These are phyloP conservation scores for Todiramphus chloris DNA, from an alignment of 2,113 vertebrate genomes.

Conservation along the genomic window DNA sequence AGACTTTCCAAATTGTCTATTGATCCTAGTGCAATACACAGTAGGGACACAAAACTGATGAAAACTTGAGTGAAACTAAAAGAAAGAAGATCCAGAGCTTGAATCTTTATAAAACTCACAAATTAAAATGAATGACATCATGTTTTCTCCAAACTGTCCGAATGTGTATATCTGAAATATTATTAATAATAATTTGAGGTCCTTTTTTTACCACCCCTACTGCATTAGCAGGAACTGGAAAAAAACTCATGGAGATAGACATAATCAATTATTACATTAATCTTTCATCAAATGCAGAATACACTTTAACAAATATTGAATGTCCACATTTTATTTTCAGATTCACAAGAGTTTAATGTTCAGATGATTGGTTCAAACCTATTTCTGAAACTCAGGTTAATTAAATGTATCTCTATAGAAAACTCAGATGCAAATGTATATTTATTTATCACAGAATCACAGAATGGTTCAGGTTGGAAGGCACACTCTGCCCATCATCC, in stretches of 20 bases:
- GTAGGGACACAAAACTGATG: not conserved
- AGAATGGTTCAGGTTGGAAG: not conserved
- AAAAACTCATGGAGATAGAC: not conserved
- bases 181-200: not conserved
- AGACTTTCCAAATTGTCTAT: slow-evolving; percentile 63
- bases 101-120: not conserved
- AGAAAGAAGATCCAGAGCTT: not conserved
- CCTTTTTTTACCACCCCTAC: not conserved
- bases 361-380: not conserved
- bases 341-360: not conserved
- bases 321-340: not conserved
- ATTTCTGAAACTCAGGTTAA: not conserved
- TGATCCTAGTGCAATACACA: slow-evolving; percentile 35
- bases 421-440: not conserved
- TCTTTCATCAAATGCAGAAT: not conserved
- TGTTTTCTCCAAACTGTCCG: not conserved
- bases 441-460: not conserved
- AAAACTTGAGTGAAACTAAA: not conserved
- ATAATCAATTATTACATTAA: not conserved
- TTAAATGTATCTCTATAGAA: not conserved
- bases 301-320: not conserved
- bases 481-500: no score
- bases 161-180: not conserved
- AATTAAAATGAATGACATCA: not conserved
- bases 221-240: not conserved